phyloP scores from a whole-genome alignment of 1,140 invertebrate species.

The Drosophila micromelanica region DNA sequence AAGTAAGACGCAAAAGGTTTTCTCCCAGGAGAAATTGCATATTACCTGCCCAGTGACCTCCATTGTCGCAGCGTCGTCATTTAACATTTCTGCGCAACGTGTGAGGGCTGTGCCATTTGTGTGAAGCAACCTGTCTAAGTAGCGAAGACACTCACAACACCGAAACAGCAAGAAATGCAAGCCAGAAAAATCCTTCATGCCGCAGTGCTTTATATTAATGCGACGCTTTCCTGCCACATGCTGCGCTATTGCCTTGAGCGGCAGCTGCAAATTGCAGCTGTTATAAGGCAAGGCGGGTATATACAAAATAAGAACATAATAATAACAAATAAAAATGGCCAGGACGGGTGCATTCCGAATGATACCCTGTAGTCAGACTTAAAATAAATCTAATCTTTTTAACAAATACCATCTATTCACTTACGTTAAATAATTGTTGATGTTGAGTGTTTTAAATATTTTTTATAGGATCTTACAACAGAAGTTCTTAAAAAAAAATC shows the following conservation, averaged over 20 bases:
- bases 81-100: slow-evolving; percentile 23
- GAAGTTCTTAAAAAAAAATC: too few relatives aligned
- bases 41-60: slow-evolving; percentile 49
- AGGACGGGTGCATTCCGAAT: not conserved
- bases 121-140: slow-evolving; percentile 32
- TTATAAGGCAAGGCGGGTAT: slow-evolving; percentile 50
- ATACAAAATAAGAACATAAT: slow-evolving; percentile 50
- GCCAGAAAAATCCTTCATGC: slow-evolving; percentile 71
- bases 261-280: slow-evolving; percentile 77
- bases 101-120: slow-evolving; percentile 11
- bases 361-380: not conserved
- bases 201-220: slow-evolving; percentile 76
- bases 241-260: slow-evolving; percentile 48
- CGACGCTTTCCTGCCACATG: slow-evolving; percentile 47
- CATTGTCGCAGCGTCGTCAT: slow-evolving; percentile 30
- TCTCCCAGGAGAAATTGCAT: not conserved
- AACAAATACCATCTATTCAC: too few relatives aligned
- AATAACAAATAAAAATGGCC: slow-evolving; percentile 17
- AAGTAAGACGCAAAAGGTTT: not conserved
- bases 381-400: not conserved
- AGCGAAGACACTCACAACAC: slow-evolving; percentile 34
- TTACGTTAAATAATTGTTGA: too few relatives aligned
- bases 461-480: too few relatives aligned
- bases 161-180: slow-evolving; percentile 32
- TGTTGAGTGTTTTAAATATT: too few relatives aligned